phyloP scores from a whole-genome alignment of 1,140 invertebrate genomes.

The Melitaea cinxia region DNA sequence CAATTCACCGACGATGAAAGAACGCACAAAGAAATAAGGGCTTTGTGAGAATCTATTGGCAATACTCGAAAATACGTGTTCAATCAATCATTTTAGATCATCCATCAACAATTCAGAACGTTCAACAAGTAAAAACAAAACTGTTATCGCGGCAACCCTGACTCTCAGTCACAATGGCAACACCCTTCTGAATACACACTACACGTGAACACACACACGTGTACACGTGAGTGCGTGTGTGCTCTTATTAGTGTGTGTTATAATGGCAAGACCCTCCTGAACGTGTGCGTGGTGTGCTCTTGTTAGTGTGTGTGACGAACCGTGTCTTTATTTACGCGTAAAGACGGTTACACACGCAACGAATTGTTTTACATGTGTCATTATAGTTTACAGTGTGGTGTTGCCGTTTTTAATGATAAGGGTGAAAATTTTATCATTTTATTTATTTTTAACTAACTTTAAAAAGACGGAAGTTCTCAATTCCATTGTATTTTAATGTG shows the following conservation, averaged over 20 bases:
- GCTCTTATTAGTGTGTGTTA: too few species aligned
- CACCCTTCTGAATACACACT: not conserved
- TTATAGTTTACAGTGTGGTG: not conserved
- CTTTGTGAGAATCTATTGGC: constrained; percentile 17
- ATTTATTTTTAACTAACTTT: too few species aligned
- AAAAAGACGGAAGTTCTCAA: too few species aligned
- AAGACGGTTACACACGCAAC: constrained; percentile 7
- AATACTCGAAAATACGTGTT: constrained; percentile 3
- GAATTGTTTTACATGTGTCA: constrained; percentile 1
- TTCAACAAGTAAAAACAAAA: constrained; percentile 39
- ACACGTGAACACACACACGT: too few species aligned
- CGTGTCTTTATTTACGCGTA: constrained; percentile 12
- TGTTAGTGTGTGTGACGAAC: constrained; percentile 35
- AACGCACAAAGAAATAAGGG: constrained; percentile 6
- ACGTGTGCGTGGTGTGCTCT: constrained; percentile 9
- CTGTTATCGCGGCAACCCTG: constrained; percentile 21
- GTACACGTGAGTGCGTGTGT: too few species aligned
- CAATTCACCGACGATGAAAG: constrained; percentile 6
- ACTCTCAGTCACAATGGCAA: constrained; percentile 7
- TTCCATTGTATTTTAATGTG: too few species aligned
- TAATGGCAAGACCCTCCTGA: not conserved
- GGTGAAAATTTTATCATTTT: not conserved
- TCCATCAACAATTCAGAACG: constrained; percentile 29
- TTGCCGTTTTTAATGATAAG: not conserved
- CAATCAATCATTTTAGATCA: constrained; percentile 32